Evolutionary conservation across 2,113 vertebrate species (phyloP).

Genomic region (Nothoprocta pentlandii): DNA sequence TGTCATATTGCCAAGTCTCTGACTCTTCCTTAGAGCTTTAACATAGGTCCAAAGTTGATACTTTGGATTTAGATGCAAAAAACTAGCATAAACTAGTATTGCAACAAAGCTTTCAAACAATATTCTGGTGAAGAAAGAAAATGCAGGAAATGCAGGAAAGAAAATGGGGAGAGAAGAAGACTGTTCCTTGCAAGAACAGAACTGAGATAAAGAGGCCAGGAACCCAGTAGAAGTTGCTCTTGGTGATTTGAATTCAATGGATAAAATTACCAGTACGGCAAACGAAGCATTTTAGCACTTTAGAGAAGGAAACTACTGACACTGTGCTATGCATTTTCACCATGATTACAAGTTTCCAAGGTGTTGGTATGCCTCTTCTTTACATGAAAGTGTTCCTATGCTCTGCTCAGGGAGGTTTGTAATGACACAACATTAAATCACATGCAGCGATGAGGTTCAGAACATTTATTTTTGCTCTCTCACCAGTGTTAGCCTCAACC

Average conservation of each 20-base stretch:
- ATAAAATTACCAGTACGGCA: not conserved
- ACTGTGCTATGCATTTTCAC: fast-evolving
- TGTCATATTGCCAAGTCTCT: not conserved
- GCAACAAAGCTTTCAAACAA: not conserved
- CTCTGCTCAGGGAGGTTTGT: not conserved
- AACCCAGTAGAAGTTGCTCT: not conserved
- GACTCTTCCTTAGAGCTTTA: not conserved
- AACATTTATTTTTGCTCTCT: not conserved
- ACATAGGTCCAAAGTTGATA: not conserved
- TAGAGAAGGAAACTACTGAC: not conserved
- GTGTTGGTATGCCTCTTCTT: not conserved
- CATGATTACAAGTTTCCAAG: not conserved
- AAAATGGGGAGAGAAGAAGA: not conserved
- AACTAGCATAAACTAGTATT: not conserved
- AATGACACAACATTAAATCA: fast-evolving
- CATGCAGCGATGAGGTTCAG: not conserved
- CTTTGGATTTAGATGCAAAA: not conserved
- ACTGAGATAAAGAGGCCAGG: not conserved
- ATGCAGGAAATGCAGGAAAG: not conserved
- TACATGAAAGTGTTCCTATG: not conserved
- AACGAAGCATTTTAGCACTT: not conserved
- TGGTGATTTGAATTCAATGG: not conserved
- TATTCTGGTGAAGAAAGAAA: not conserved
- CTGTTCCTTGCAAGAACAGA: not conserved
- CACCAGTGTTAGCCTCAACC: not conserved